Evolutionary conservation across 2,797 vertebrate genomes (phyloP).

Genomic region (Diplodus sargus): DNA sequence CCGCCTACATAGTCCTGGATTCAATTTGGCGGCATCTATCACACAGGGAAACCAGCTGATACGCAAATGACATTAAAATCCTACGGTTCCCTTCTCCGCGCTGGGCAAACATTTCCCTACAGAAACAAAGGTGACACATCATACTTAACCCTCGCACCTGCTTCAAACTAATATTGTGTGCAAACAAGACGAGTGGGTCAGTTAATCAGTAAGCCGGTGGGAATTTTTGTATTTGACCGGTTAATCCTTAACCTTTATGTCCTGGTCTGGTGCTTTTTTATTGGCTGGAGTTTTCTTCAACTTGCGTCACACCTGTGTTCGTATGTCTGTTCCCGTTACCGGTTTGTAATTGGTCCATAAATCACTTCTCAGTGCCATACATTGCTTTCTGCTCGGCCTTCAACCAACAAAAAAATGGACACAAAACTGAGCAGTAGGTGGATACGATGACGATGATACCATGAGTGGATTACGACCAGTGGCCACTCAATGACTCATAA

Average conservation of each 20-base stretch:
- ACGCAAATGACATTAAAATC: constrained; percentile 34
- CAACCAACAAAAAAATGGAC: background rate
- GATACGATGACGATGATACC: background rate
- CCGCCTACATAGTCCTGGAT: background rate
- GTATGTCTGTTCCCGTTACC: background rate
- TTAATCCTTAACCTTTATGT: constrained; percentile 61
- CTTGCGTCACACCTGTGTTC: background rate
- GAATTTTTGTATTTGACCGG: background rate
- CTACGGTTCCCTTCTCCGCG: background rate
- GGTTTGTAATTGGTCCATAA: background rate
- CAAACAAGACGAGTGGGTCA: background rate
- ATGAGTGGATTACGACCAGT: background rate
- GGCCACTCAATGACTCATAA: background rate
- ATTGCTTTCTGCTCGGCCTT: constrained; percentile 22
- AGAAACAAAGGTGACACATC: background rate
- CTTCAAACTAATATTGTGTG: background rate
- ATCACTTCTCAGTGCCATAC: background rate
- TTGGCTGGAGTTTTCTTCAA: constrained; percentile 8
- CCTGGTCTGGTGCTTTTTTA: background rate
- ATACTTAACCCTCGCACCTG: background rate
- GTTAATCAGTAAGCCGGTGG: constrained; percentile 47
- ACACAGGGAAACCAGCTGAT: background rate
- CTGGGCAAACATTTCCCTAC: background rate
- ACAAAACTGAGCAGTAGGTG: background rate
- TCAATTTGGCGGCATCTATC: background rate